Evolutionary conservation across 2,888 invertebrate species (phyloP), one percentile per base, ranked within the genome.

Genomic region (Minunthozetes semirufus): DNA sequence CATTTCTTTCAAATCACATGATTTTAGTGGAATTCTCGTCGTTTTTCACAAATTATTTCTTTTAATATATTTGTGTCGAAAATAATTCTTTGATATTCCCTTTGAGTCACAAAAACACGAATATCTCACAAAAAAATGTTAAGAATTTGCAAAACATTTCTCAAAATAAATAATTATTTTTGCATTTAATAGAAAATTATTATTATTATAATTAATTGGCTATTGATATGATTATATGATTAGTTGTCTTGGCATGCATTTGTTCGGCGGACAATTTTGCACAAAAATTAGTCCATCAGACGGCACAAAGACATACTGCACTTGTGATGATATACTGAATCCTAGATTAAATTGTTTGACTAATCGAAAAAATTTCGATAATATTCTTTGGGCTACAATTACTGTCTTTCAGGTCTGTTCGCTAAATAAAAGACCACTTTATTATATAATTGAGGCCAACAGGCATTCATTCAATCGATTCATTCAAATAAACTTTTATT

Each of bases 191-290:
- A 25, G 25, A 22, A 8, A 11, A 53, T 11, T 33, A 33, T 33
- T n/a, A 25, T 56, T 11, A 53, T 53, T n/a, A 53, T 6, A 50
- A 19, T n/a, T 59, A 59, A 59, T 72, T 72, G 72, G 72, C 75
- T 33, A 33, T 33, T 33, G 33, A 33, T 33, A 33, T 33, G 33
- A 33, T 33, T 38, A 70, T 76, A 56, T 42, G 11, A 59, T 19
- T 25, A 38, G n/a, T 73, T 68, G 48, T 46, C 92, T 96, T 88
- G 96, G 96, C 88, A 96, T 95, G 94, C 94, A 94, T 89, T 91
- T 96, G 87, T 96, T 96, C 88, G 95, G 95, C 87, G 94, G 95
- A 91, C 94, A 94, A 91, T 95, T 96, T 93, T 95, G 95, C 92
- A 73, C 75, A 48, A 42, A 42, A 42, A 27, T 50, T 48, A 93